A percentile compares a stretch with the other conserved stretches of the same genome.
These are phyloP conservation scores for Malthinus seriepunctatus DNA, from an alignment of 2,888 invertebrate species.

Conservation along the genomic window DNA sequence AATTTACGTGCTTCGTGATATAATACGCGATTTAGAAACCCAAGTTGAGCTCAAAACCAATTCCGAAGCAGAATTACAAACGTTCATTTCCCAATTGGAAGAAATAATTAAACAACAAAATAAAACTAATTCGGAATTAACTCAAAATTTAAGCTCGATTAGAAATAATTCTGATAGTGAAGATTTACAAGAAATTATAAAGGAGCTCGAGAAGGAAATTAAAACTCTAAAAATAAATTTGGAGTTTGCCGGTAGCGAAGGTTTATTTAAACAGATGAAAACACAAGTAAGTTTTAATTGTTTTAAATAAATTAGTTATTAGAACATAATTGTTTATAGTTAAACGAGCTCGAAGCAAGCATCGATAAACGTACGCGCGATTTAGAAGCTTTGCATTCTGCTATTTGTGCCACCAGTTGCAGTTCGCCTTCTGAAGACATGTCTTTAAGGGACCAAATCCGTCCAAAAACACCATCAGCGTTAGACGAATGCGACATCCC, in stretches of 20 bases:
- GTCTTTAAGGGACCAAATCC: slow-evolving; percentile 65
- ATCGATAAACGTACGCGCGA: slow-evolving; percentile 73
- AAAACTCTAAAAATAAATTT: slow-evolving; percentile 45
- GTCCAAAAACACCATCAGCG: slow-evolving; percentile 44
- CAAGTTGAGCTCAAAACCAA: slow-evolving; percentile 71
- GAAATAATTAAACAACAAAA: slow-evolving; percentile 52
- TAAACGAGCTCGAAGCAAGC: slow-evolving; percentile 68
- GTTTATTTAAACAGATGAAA: slow-evolving; percentile 51
- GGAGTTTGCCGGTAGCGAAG: slow-evolving; percentile 52
- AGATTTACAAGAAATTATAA: slow-evolving; percentile 55
- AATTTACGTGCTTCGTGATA: slow-evolving; percentile 72
- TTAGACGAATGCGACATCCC: slow-evolving; percentile 51
- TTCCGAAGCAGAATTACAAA: slow-evolving; percentile 64
- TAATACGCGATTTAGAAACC: slow-evolving; percentile 75
- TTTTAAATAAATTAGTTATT: neutral
- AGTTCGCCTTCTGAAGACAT: slow-evolving; percentile 85
- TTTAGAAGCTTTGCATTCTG: slow-evolving; percentile 73
- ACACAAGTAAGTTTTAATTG: slow-evolving; percentile 48
- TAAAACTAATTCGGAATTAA: slow-evolving; percentile 56
- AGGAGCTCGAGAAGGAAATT: slow-evolving; percentile 54
- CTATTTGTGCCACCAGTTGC: slow-evolving; percentile 64
- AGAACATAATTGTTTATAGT: slow-evolving; percentile 43
- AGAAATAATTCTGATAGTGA: slow-evolving; percentile 52
- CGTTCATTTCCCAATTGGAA: slow-evolving; percentile 57
- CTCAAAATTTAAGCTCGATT: slow-evolving; percentile 59